A percentile compares a stretch with the other conserved stretches of the same genome.
Conservation (phyloP, 2,888 invertebrate species). For the Linnaemya tessellans region DNA sequence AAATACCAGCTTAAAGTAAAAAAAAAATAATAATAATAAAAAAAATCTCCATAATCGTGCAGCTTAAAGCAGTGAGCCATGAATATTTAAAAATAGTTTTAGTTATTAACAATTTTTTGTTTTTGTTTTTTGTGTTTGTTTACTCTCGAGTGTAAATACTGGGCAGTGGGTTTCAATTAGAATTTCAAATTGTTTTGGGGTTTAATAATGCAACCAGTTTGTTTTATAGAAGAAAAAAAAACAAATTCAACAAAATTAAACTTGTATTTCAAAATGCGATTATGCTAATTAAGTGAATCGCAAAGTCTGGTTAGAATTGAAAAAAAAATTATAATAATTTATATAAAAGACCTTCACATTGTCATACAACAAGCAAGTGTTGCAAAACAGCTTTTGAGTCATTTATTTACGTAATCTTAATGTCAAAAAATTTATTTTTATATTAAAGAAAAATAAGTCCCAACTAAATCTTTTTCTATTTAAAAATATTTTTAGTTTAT, state of each 20-base stretch:
- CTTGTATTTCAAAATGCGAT: not conserved
- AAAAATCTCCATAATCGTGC: slow-evolving; percentile 40
- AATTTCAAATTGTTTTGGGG: not conserved
- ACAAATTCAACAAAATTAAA: not conserved
- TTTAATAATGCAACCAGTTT: slow-evolving; percentile 18
- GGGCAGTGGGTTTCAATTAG: slow-evolving; percentile 11
- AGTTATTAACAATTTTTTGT: not conserved
- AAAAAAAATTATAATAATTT: not conserved
- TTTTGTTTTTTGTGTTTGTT: not conserved
- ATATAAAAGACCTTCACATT: not conserved
- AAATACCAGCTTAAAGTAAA: not conserved
- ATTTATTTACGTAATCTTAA: not conserved
- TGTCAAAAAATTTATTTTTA: not conserved
- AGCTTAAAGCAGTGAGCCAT: not conserved
- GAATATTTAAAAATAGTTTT: slow-evolving; percentile 19
- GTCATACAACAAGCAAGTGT: not conserved
- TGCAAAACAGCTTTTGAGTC: not conserved
- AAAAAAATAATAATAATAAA: not conserved
- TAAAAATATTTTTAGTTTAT: too few species aligned
- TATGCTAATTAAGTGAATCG: slow-evolving; percentile 20
- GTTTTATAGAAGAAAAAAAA: not conserved
- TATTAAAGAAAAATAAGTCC: not conserved
- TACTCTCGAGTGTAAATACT: too few species aligned
- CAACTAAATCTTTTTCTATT: not conserved
- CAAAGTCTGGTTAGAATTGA: not conserved